Conservation (phyloP, 2,888 invertebrate species). For the Tiliacea aurago region DNA sequence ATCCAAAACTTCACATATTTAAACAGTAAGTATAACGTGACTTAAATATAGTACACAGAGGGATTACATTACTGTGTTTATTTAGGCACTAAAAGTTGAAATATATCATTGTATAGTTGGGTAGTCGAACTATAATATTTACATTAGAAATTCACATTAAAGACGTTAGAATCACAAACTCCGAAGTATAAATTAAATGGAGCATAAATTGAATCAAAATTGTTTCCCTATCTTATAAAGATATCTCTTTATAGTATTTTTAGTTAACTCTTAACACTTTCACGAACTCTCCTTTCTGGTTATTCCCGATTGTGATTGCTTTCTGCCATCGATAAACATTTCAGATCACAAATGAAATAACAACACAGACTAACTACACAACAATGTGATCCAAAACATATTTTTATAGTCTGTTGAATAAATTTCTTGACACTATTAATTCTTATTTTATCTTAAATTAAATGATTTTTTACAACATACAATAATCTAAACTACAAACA, state of each 20-base stretch:
- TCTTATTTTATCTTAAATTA: background rate
- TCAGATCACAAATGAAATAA: slow-evolving; percentile 9
- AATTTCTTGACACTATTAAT: slow-evolving; percentile 4
- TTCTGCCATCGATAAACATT: slow-evolving; percentile 17
- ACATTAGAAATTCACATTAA: slow-evolving; percentile 46
- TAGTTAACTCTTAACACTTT: slow-evolving; percentile 20
- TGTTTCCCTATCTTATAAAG: slow-evolving; percentile 23
- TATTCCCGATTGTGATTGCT: background rate
- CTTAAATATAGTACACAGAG: slow-evolving; percentile 22
- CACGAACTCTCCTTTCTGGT: slow-evolving; percentile 4
- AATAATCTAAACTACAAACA: slow-evolving; percentile 10
- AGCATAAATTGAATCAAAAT: slow-evolving; percentile 56
- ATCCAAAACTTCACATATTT: slow-evolving; percentile 4
- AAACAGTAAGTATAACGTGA: slow-evolving; percentile 13
- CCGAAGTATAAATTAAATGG: slow-evolving; percentile 30
- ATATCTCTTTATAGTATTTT: slow-evolving; percentile 23
- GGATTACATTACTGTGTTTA: slow-evolving; percentile 38
- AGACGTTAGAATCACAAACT: slow-evolving; percentile 47
- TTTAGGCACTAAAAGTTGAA: slow-evolving; percentile 59
- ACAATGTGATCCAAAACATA: slow-evolving; percentile 2
- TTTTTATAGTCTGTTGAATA: slow-evolving; percentile 11
- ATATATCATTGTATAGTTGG: slow-evolving; percentile 30
- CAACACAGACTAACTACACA: background rate
- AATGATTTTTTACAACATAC: slow-evolving; percentile 5
- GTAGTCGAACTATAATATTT: slow-evolving; percentile 19